phyloP scores from a whole-genome alignment of 2,888 invertebrate species.

The Dryobotodes eremita region DNA sequence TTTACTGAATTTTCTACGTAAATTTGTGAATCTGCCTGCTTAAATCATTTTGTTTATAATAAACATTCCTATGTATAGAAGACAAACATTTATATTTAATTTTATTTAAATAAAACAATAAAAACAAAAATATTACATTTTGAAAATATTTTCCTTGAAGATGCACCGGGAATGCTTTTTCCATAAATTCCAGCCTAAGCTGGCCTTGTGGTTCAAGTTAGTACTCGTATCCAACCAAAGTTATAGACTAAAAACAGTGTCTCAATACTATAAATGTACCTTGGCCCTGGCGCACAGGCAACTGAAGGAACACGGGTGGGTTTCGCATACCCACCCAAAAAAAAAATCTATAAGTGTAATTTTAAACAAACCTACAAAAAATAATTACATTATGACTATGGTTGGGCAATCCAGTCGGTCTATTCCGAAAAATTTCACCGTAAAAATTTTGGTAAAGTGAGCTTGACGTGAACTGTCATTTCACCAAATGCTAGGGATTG shows the following conservation, averaged over 20 bases:
- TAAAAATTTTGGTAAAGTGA: too few species aligned
- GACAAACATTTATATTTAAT: neutral
- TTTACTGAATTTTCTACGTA: conserved; percentile 19
- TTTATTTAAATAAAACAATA: neutral
- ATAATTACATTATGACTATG: neutral
- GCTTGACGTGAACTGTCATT: too few species aligned
- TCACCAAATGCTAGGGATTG: too few species aligned
- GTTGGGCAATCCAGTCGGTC: neutral
- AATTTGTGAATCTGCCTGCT: neutral
- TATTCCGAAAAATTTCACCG: too few species aligned
- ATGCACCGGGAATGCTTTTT: neutral
- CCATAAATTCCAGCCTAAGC: neutral
- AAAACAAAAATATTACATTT: neutral
- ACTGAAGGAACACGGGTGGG: too few species aligned
- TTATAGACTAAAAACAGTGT: too few species aligned
- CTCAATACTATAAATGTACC: too few species aligned
- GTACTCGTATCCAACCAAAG: neutral
- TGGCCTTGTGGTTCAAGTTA: neutral
- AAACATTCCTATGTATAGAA: neutral
- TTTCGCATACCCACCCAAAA: too few species aligned
- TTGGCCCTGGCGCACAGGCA: too few species aligned
- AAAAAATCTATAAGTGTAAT: too few species aligned
- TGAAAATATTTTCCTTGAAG: neutral
- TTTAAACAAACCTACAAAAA: neutral
- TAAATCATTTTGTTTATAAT: neutral